Evolutionary conservation across 2,797 vertebrate species (phyloP).

Genomic region (Gymnodraco acuticeps): DNA sequence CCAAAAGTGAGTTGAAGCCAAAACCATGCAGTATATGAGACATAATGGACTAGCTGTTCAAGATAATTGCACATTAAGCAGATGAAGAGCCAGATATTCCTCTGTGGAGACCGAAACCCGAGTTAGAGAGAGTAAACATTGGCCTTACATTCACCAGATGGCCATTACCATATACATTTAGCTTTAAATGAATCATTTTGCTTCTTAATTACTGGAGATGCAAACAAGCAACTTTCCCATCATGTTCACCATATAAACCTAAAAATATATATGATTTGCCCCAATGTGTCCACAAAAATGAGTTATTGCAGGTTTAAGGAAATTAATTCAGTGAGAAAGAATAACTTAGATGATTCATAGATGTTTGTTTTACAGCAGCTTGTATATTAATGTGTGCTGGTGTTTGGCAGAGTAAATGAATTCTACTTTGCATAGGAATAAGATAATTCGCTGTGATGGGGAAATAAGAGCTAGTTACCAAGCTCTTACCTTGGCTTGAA

Average conservation of each 20-base stretch:
- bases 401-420: conserved; percentile 6
- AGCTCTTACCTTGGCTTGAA: conserved; percentile 59
- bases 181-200: neutral
- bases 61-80: no score
- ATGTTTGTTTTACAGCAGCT: conserved; percentile 3
- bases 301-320: neutral
- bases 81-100: no score
- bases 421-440: conserved; percentile 32
- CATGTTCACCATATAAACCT: neutral
- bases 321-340: neutral
- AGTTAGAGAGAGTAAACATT: no score
- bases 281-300: neutral
- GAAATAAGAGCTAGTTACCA: conserved; percentile 55
- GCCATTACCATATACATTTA: no score
- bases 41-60: no score
- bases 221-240: neutral
- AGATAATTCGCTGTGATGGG: conserved; percentile 23
- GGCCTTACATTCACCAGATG: no score
- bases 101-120: no score
- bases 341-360: no score
- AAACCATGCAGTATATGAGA: no score
- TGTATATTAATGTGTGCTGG: conserved; percentile 7
- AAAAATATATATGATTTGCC: neutral
- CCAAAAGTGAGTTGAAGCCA: no score
- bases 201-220: neutral